phyloP scores from a whole-genome alignment of 2,113 vertebrate species.

The Setophaga coronata region DNA sequence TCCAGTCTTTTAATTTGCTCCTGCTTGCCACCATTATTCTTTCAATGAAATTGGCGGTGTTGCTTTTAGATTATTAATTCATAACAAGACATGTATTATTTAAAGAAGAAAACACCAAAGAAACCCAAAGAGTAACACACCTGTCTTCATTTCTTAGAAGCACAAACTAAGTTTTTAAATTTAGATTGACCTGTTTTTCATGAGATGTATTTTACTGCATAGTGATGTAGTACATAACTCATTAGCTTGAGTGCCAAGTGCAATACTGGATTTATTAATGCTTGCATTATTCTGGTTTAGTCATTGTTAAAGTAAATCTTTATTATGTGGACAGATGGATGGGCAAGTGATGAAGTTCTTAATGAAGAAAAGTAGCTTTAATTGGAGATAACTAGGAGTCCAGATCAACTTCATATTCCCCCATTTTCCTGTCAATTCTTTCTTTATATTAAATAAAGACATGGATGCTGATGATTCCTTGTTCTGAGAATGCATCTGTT shows the following conservation, averaged over 20 bases:
- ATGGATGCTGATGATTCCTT: background rate
- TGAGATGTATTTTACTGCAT: background rate
- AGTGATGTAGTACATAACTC: background rate
- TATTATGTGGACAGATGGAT: background rate
- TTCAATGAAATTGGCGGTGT: background rate
- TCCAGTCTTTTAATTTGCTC: background rate
- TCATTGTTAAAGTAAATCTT: background rate
- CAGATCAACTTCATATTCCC: background rate
- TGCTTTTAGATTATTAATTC: background rate
- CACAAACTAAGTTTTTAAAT: background rate
- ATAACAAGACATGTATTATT: background rate
- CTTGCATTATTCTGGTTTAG: background rate
- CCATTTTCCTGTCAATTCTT: background rate
- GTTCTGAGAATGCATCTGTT: background rate
- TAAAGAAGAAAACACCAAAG: background rate
- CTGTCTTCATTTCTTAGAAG: background rate
- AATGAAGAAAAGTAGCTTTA: background rate
- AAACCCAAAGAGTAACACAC: accelerated
- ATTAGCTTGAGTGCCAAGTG: background rate
- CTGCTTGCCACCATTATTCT: background rate
- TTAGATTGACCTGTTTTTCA: background rate
- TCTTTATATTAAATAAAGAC: background rate
- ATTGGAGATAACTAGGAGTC: background rate
- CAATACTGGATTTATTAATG: background rate
- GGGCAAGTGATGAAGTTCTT: background rate